phyloP scores from a whole-genome alignment of 2,888 invertebrate species.

The Eremobia ochroleuca region DNA sequence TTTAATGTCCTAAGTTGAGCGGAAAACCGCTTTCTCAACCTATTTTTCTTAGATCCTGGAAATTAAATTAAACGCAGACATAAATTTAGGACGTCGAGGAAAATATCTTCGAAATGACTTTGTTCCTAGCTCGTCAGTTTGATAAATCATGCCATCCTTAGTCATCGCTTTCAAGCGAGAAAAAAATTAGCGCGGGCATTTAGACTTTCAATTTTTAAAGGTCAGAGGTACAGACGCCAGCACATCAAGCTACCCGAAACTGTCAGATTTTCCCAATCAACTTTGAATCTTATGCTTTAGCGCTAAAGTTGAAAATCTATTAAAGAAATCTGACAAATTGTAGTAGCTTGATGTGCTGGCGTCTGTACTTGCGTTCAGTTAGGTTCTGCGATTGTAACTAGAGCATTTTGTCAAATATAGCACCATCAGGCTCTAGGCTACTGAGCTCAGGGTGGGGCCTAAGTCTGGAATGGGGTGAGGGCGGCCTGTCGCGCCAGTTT shows the following conservation, averaged over 20 bases:
- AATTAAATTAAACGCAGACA: conserved; percentile 67
- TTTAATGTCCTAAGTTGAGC: conserved; percentile 39
- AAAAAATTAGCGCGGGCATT: conserved; percentile 68
- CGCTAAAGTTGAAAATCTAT: too few relatives aligned
- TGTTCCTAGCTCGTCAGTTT: conserved; percentile 63
- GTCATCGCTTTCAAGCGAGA: conserved; percentile 73
- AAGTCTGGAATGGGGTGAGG: conserved; percentile 59
- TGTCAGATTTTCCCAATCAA: too few relatives aligned
- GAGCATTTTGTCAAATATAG: conserved; percentile 76
- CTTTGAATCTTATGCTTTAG: too few relatives aligned
- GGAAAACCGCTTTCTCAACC: conserved; percentile 36
- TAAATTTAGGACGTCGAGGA: conserved; percentile 56
- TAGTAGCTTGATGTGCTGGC: too few relatives aligned
- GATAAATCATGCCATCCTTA: conserved; percentile 69
- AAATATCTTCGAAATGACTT: conserved; percentile 65
- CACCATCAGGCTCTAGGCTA: conserved; percentile 70
- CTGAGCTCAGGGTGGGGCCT: conserved; percentile 63
- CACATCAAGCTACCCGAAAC: too few relatives aligned
- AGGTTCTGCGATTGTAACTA: conserved; percentile 67
- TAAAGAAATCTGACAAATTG: too few relatives aligned
- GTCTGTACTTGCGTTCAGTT: conserved; percentile 63
- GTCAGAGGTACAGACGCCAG: too few relatives aligned
- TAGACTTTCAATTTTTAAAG: conserved; percentile 59
- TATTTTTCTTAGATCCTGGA: conserved; percentile 54
- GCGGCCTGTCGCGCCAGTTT: conserved; percentile 73